Conservation (phyloP, 2,888 invertebrate genomes). For the Sesia apiformis region DNA sequence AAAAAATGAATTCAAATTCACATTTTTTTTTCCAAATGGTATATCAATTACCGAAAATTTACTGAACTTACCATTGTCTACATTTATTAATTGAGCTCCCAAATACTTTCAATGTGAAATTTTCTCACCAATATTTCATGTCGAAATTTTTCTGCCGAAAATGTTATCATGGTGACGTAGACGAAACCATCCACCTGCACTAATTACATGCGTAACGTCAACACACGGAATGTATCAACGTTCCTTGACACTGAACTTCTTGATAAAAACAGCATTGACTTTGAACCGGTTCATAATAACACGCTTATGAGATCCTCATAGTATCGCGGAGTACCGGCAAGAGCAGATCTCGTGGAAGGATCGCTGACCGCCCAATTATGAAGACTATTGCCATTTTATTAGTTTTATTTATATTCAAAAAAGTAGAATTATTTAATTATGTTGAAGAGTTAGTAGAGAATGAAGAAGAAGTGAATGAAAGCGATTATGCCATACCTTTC, state of each 20-base stretch:
- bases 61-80: too few species aligned
- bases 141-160: too few species aligned
- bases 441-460: constrained; percentile 13
- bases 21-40: too few species aligned
- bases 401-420: background rate
- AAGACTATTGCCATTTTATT: background rate
- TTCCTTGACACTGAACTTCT: background rate
- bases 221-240: too few species aligned
- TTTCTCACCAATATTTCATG: too few species aligned
- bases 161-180: too few species aligned
- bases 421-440: background rate
- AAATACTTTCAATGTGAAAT: too few species aligned
- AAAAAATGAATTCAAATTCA: too few species aligned
- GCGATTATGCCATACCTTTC: constrained; percentile 27
- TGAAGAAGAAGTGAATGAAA: constrained; percentile 21
- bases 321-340: background rate
- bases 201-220: too few species aligned
- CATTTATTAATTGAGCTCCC: too few species aligned
- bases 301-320: background rate
- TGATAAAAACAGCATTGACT: background rate
- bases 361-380: background rate
- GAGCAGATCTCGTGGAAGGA: background rate
- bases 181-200: too few species aligned
- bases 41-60: too few species aligned
- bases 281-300: background rate